Percentiles rank a stretch among this genome's conserved stretches.
Conservation (phyloP, 2,888 invertebrate species). For the Ectemnius lituratus region DNA sequence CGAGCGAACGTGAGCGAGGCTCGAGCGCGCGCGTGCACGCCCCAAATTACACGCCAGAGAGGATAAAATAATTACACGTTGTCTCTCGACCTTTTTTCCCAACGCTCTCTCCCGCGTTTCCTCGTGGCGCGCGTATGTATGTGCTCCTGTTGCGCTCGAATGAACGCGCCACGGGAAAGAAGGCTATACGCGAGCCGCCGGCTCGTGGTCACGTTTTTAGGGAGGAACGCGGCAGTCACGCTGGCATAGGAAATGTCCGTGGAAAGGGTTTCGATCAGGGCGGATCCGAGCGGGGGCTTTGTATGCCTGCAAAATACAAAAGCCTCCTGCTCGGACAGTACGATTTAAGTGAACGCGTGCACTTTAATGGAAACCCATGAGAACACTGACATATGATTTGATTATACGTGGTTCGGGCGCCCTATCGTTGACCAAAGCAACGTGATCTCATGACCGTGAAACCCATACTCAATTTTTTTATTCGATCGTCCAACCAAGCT, state of each 20-base stretch:
- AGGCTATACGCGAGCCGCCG: neutral
- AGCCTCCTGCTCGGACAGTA: conserved; percentile 7
- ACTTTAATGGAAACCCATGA: neutral
- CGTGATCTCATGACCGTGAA: no score
- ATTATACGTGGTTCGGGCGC: neutral
- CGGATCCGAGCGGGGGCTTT: neutral
- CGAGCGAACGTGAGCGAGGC: conserved; percentile 52
- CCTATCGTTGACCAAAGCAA: no score
- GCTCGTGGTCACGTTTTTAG: conserved; percentile 2
- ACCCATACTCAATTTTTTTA: no score
- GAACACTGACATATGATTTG: neutral
- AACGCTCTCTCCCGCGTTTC: conserved; percentile 4
- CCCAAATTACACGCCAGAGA: conserved; percentile 76
- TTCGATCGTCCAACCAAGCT: no score
- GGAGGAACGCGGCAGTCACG: neutral
- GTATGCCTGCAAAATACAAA: neutral
- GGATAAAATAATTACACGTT: conserved; percentile 77
- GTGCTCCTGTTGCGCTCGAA: neutral
- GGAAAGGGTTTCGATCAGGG: conserved; percentile 2
- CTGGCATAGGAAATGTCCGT: neutral
- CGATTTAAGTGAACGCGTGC: neutral
- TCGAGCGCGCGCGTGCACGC: conserved; percentile 57
- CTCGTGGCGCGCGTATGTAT: neutral
- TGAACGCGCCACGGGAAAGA: neutral
- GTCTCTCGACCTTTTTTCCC: conserved; percentile 24